These are phyloP conservation scores for Apaloderma vittatum DNA, from an alignment of 2,113 vertebrate genomes.

Conservation along the genomic window DNA sequence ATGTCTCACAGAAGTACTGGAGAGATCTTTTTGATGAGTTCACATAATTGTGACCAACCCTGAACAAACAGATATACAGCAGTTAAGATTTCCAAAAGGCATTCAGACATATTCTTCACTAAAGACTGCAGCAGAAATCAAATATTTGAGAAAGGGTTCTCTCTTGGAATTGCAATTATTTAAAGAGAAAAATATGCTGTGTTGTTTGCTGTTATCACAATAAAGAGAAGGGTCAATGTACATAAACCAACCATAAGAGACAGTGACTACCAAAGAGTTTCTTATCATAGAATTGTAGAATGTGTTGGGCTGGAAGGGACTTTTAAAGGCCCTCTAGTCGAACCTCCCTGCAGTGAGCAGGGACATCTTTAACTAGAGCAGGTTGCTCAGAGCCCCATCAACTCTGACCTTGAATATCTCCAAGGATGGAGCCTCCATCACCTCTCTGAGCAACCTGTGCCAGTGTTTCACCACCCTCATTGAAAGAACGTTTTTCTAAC, in stretches of 20 bases:
- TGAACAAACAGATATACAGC: not conserved
- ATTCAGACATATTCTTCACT: not conserved
- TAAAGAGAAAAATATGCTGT: not conserved
- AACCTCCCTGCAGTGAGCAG: too few relatives aligned
- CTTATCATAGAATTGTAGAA: too few relatives aligned
- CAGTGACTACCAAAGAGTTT: not conserved
- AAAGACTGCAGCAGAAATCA: not conserved
- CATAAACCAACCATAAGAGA: not conserved
- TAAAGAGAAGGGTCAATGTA: not conserved
- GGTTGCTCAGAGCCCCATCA: too few relatives aligned
- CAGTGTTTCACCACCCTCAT: too few relatives aligned
- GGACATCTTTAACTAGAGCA: too few relatives aligned
- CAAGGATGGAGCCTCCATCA: too few relatives aligned
- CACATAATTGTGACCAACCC: not conserved
- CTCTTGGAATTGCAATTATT: not conserved
- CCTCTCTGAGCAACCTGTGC: too few relatives aligned
- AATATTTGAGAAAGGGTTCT: not conserved
- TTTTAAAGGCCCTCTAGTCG: too few relatives aligned
- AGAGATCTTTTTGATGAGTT: not conserved
- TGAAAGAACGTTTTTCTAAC: too few relatives aligned
- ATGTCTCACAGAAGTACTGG: not conserved
- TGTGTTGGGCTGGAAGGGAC: too few relatives aligned
- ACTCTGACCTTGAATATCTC: too few relatives aligned
- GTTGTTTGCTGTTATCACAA: not conserved
- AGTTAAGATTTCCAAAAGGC: not conserved